Evolutionary conservation across 2,888 invertebrate species (phyloP).

Genomic region (Drosophila monieri): DNA sequence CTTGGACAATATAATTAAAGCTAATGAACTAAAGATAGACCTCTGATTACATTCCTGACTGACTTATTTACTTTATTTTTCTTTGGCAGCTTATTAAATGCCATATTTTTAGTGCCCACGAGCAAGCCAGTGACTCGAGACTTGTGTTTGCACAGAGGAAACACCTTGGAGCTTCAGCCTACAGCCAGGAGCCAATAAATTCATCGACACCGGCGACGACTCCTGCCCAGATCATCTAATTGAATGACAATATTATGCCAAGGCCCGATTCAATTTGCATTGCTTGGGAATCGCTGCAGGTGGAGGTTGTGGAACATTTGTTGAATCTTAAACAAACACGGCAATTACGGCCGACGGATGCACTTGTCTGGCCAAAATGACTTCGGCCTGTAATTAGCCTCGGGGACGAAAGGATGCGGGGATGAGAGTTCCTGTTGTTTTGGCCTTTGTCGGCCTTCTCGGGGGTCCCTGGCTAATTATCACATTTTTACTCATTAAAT

Average conservation of each 20-base stretch:
- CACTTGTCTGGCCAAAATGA: constrained; percentile 60
- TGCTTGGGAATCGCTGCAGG: constrained; percentile 52
- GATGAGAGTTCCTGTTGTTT: constrained; percentile 18
- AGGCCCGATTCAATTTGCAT: constrained; percentile 63
- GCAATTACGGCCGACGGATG: constrained; percentile 47
- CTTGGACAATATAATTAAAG: not conserved
- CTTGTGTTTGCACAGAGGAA: constrained; percentile 30
- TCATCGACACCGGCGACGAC: not conserved
- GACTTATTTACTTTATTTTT: constrained; percentile 30
- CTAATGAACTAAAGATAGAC: not conserved
- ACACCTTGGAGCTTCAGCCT: constrained; percentile 22
- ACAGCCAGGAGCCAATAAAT: not conserved
- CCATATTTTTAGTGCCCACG: constrained; percentile 11
- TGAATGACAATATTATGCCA: constrained; percentile 68
- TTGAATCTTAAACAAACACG: constrained; percentile 49
- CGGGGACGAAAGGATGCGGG: constrained; percentile 32
- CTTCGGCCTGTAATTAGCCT: constrained; percentile 58
- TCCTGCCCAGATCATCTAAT: constrained; percentile 36
- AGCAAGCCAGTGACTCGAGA: constrained; percentile 3
- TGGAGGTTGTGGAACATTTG: constrained; percentile 31
- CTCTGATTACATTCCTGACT: not conserved
- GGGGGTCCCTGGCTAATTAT: constrained; percentile 65
- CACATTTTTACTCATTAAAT: constrained; percentile 80
- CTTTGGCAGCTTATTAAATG: constrained; percentile 30
- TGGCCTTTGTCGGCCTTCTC: constrained; percentile 69